phyloP scores from a whole-genome alignment of 2,113 vertebrate species.

The Cyphomyrus plagiostoma region DNA sequence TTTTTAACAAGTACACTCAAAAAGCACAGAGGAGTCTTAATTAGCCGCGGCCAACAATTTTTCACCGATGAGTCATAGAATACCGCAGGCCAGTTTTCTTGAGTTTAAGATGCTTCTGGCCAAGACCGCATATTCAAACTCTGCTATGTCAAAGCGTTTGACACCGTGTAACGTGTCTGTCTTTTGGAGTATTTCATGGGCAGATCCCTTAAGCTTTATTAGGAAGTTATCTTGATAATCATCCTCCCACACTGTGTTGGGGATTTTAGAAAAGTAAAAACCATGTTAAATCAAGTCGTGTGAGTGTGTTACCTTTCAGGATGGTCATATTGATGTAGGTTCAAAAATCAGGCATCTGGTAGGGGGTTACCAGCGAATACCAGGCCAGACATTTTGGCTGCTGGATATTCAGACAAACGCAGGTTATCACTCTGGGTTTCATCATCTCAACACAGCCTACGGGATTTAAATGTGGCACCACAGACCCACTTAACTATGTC shows the following conservation, averaged over 20 bases:
- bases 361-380: constrained; percentile 24
- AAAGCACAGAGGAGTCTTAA: neutral
- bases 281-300: neutral
- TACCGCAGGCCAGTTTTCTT: neutral
- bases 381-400: constrained; percentile 43
- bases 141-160: neutral
- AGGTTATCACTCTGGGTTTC: neutral
- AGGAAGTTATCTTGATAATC: neutral
- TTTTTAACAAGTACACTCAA: neutral
- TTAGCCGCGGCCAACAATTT: constrained; percentile 8
- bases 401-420: neutral
- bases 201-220: neutral
- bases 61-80: neutral
- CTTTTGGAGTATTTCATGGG: neutral
- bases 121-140: neutral
- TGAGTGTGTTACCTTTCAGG: constrained; percentile 21
- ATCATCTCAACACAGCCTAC: neutral
- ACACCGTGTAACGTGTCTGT: neutral
- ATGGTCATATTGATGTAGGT: constrained; percentile 89
- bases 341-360: constrained; percentile 65
- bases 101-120: neutral
- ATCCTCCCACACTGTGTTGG: neutral
- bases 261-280: neutral
- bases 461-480: neutral
- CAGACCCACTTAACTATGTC: neutral